Evolutionary conservation across 1,140 invertebrate species (phyloP).

Genomic region (Ctenoplectra terminalis): DNA sequence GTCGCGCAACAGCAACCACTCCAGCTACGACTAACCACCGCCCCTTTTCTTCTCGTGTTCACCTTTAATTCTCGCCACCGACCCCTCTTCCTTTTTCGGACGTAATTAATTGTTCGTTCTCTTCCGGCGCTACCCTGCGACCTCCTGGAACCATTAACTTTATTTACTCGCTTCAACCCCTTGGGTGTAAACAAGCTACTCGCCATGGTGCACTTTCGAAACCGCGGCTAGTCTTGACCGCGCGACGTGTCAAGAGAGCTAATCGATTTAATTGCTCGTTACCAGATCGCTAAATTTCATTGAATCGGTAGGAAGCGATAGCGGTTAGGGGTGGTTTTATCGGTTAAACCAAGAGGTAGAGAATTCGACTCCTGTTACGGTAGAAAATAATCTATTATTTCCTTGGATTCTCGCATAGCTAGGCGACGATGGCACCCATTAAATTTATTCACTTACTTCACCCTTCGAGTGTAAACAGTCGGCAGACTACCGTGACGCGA

Average conservation of each 20-base stretch:
- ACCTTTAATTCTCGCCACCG: conserved; percentile 5
- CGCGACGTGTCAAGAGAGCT: conserved; percentile 1
- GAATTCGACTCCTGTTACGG: not conserved
- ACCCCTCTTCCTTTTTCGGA: conserved; percentile 34
- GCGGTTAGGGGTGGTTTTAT: not conserved
- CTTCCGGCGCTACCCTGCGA: not conserved
- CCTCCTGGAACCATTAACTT: conserved; percentile 31
- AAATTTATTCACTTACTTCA: conserved; percentile 72
- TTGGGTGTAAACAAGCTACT: conserved; percentile 50
- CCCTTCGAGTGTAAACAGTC: conserved; percentile 49
- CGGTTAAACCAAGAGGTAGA: not conserved
- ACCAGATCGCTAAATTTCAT: not conserved
- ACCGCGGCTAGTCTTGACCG: conserved; percentile 9
- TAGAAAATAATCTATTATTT: conserved; percentile 26
- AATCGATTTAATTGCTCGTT: conserved; percentile 37
- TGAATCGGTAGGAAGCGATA: not conserved
- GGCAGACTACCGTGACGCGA: conserved; percentile 32
- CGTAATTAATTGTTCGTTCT: conserved; percentile 70
- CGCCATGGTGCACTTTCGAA: conserved; percentile 17
- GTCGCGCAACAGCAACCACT: conserved; percentile 51
- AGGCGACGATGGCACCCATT: conserved; percentile 55
- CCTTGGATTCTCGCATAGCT: no score
- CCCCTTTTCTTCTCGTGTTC: conserved; percentile 7
- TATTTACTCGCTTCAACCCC: conserved; percentile 36
- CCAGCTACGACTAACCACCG: conserved; percentile 33